Base-by-base conservation (phyloP, 2,797 vertebrate genomes). In the Phylloscopus collybita region DNA sequence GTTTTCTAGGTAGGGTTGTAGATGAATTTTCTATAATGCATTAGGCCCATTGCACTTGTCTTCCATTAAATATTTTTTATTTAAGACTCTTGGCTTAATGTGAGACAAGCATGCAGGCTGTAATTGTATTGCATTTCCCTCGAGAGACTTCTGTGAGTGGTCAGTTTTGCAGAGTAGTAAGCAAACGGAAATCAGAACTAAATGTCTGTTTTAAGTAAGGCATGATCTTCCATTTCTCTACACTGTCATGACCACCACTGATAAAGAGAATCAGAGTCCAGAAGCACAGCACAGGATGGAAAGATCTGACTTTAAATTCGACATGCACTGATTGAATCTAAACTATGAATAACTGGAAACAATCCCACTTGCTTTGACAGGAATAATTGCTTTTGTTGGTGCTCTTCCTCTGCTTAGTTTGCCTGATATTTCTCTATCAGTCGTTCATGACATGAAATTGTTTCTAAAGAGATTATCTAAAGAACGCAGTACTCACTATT, bases 331-430 rank as follows among this genome's bases (percentile, higher is more conserved):
- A 92, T 40, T 93, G 60, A 85, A 86, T 89, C 40, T 92, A 76
- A 92, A 62, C 29, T 42, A 66, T 70, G 59, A 93, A 64, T 87
- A 82, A 88, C 62, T 92, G 72, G 82, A 96, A 94, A 65, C 14
- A 50, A 86, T 92, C 36, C 40, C 32, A 54, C 47, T 95, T 76
- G 17, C 32, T 95, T 26, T 88, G 73, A 93, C 60, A 93, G 50
- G 34, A 87, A 69, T 84, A 95, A 92, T 92, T 65, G 50, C 42
- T 92, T 96, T 82, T 91, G 84, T 73, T 78, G 16, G 64, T 89
- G 53, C 15, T 90, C 27, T 85, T 95, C 44, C 42, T 88, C 81
- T 96, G 45, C 18, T 86, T 53, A 76, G 19, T 87, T 92, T 93
- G 53, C 10, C 42, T 82, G 60, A 40, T 67, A 79, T 83, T 89